Evolutionary conservation across 1,140 invertebrate species (phyloP).

Genomic region (Chymomyza costata): DNA sequence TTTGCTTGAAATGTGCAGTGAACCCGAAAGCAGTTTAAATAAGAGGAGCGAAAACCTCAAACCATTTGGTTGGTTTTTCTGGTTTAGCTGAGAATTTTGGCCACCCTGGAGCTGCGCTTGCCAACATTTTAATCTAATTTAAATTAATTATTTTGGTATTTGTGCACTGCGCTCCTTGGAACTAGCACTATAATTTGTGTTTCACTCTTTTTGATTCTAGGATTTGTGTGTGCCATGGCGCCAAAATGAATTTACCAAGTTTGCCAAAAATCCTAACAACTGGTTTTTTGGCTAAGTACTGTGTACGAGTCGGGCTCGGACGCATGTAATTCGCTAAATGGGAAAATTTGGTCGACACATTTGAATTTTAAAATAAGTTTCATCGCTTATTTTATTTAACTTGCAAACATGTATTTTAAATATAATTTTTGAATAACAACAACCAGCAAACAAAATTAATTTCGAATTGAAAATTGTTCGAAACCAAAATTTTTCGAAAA

Average conservation of each 20-base stretch:
- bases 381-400: too few relatives aligned
- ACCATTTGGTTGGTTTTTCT: constrained; percentile 5
- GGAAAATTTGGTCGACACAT: too few relatives aligned
- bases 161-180: background rate
- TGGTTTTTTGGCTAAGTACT: background rate
- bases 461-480: too few relatives aligned
- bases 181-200: background rate
- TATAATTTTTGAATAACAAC: too few relatives aligned
- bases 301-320: background rate
- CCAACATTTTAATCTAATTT: constrained; percentile 45
- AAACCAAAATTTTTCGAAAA: too few relatives aligned
- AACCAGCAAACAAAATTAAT: too few relatives aligned
- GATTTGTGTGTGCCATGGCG: background rate
- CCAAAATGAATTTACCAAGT: background rate
- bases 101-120: constrained; percentile 1
- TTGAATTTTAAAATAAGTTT: too few relatives aligned
- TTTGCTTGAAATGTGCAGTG: constrained; percentile 42
- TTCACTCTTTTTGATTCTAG: background rate
- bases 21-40: too few relatives aligned
- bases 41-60: too few relatives aligned
- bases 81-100: background rate
- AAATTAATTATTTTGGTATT: constrained; percentile 54
- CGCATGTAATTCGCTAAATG: too few relatives aligned
- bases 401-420: too few relatives aligned
- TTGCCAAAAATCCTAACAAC: too few relatives aligned